These are phyloP conservation scores for Pygocentrus nattereri DNA, from an alignment of 2,797 vertebrate species.

Conservation along the genomic window DNA sequence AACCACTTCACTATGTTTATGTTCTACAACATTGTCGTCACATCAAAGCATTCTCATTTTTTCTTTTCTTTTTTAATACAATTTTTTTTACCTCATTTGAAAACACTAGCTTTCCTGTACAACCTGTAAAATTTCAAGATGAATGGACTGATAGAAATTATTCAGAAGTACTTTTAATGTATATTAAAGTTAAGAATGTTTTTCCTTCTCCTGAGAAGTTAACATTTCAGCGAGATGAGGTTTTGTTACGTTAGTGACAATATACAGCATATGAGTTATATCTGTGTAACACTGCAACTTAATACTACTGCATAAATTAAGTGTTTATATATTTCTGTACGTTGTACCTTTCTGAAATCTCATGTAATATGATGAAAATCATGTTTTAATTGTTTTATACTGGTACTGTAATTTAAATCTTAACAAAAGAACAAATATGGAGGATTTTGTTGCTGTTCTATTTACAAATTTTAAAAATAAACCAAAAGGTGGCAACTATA, in stretches of 20 bases:
- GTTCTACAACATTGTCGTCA: background rate
- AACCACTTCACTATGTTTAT: background rate
- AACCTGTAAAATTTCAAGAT: background rate
- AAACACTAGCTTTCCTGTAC: background rate
- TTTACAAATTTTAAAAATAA: background rate
- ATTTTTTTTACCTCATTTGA: background rate
- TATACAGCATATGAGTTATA: constrained; percentile 7
- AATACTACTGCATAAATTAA: constrained; percentile 17
- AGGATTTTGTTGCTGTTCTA: background rate
- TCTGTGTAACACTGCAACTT: background rate
- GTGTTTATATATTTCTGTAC: constrained; percentile 28
- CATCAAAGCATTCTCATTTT: background rate
- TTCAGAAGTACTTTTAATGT: background rate
- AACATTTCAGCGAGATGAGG: background rate
- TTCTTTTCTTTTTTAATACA: background rate
- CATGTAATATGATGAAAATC: constrained; percentile 17
- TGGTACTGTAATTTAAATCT: constrained; percentile 49
- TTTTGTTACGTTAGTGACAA: background rate
- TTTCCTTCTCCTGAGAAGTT: background rate
- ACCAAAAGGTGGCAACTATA: background rate
- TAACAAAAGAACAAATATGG: background rate
- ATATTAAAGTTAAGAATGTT: no score
- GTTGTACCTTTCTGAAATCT: constrained; percentile 29
- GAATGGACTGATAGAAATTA: background rate
- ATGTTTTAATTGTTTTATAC: constrained; percentile 50